A percentile compares a stretch with the other conserved stretches of the same genome.
Conservation (phyloP, 53 echinoderm and acorn worm species). For the Holothuria leucospilota region DNA sequence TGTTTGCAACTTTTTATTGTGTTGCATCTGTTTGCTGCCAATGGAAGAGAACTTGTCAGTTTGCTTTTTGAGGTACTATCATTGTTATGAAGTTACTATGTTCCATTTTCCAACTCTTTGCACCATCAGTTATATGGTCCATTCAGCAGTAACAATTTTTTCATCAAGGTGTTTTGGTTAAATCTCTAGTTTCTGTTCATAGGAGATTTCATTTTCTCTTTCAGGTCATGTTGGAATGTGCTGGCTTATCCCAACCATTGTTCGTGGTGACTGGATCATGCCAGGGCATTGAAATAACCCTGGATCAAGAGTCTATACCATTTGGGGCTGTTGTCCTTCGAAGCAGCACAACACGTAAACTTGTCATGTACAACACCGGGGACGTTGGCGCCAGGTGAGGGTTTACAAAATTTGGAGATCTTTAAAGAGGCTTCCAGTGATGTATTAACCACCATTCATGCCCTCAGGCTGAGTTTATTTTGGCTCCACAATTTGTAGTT, state of each 20-base stretch:
- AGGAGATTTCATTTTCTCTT: neutral
- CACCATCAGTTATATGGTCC: no score
- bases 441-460: neutral
- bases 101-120: no score
- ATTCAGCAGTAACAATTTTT: no score
- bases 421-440: neutral
- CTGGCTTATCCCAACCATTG: conserved; percentile 94
- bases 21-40: no score
- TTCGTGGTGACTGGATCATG: conserved; percentile 95
- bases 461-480: no score
- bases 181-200: no score
- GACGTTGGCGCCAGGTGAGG: conserved; percentile 93
- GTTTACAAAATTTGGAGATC: neutral
- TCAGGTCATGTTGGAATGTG: conserved; percentile 98
- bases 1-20: no score
- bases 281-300: conserved; percentile 97
- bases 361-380: conserved; percentile 97
- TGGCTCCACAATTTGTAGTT: no score
- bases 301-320: conserved; percentile 98
- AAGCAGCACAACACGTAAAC: conserved; percentile 94
- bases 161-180: no score
- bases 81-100: no score
- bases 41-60: no score
- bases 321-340: conserved; percentile 95
- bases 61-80: no score